A percentile compares a stretch with the other conserved stretches of the same genome.
These are phyloP conservation scores for Cistogaster globosa DNA, from an alignment of 2,888 invertebrate genomes.

Conservation along the genomic window DNA sequence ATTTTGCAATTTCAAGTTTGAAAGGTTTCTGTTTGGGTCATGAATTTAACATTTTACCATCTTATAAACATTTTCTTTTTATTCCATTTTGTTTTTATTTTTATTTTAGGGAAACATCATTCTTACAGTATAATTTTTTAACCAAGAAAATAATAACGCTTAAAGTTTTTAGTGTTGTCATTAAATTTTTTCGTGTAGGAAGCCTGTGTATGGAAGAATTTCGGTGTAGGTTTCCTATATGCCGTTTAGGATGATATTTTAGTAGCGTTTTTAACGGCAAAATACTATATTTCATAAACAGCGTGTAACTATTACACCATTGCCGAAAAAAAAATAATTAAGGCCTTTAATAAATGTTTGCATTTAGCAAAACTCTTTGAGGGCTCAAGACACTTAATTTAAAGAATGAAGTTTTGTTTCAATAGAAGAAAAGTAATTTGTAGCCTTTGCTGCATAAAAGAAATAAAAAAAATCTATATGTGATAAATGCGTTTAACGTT, in stretches of 20 bases:
- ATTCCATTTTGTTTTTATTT: slow-evolving; percentile 52
- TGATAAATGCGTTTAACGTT: no score
- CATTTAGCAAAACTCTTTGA: no score
- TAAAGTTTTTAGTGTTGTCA: slow-evolving; percentile 83
- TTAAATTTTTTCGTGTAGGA: slow-evolving; percentile 81
- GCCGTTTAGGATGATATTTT: slow-evolving; percentile 48
- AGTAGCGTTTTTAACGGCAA: slow-evolving; percentile 52
- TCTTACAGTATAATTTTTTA: slow-evolving; percentile 74
- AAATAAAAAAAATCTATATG: no score
- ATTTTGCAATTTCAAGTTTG: slow-evolving; percentile 36
- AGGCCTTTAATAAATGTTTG: no score
- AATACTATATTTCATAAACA: slow-evolving; percentile 38
- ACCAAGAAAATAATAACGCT: slow-evolving; percentile 83
- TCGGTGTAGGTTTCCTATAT: slow-evolving; percentile 20
- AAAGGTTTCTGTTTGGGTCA: slow-evolving; percentile 79
- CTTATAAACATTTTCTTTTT: slow-evolving; percentile 76
- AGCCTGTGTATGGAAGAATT: slow-evolving; percentile 31
- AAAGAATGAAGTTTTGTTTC: no score
- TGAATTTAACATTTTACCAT: slow-evolving; percentile 83
- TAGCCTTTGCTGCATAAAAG: no score
- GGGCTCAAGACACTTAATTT: no score
- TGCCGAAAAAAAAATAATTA: no score
- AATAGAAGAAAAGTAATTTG: no score
- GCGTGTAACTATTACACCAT: neutral
- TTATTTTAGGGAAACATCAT: slow-evolving; percentile 57